Base-by-base conservation (phyloP, 2,888 invertebrate species). In the Platycheirus rosarum region DNA sequence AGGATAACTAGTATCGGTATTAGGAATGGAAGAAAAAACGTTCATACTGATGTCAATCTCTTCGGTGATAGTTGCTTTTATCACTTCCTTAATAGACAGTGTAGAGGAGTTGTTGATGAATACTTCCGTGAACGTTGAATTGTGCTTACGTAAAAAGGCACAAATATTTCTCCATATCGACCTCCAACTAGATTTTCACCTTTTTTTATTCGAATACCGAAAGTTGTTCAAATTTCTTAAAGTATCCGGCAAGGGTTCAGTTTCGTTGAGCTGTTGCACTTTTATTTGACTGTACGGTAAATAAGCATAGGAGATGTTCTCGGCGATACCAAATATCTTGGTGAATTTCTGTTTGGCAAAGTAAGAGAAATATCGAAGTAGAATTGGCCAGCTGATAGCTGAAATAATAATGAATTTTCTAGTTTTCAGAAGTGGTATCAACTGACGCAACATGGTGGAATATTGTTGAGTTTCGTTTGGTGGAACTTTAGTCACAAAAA, bases 111-210 rank as follows among this genome's bases (percentile, higher is more conserved):
- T 51, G 29, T 66, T 40, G 1, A 66, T n/a, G 11, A 29, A 13
- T 6, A 66, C 29, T 29, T 51, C 66, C n/a, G 20, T 66, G 2
- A 66, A 66, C 2, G 51, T 66, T 18, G 51, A 48, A 51, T 66
- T 66, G 23, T 66, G 51, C 8, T 14, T 51, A 2, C 32, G 11
- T 1, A 66, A 7, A n/a, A 66, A 66, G 18, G 42, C 2, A 51
- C 0, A 42, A 42, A 51, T 0, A 29, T 16, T 18, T 42, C 40
- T 3, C 16, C 66, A 3, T 20, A 23, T 23, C 26, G 26, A n/a
- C 66, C 66, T 23, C 66, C 51, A 14, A 66, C 37, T 42, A 26
- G 23, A 3, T 1, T 13, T n/a, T n/a, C 1, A 2, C 29, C 51
- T 6, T 51, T 14, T n/a, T n/a, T 14, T 18, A 13, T 66, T 37